Percentiles rank a stretch among this genome's conserved stretches.
Conservation (phyloP, 2,113 vertebrate genomes). For the Illadopsis cleaveri region DNA sequence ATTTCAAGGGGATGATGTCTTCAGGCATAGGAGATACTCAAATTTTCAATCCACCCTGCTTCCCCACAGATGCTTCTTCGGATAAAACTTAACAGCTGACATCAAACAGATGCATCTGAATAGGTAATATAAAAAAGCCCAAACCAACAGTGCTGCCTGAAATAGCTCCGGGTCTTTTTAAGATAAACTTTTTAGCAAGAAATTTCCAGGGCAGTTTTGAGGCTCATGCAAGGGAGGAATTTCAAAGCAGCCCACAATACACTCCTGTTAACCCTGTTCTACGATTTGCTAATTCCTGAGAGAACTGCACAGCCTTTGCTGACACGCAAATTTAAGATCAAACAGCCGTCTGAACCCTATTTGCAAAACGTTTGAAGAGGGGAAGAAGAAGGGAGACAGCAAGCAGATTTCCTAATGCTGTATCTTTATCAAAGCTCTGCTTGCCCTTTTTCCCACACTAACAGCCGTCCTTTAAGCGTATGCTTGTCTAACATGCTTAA, state of each 20-base stretch:
- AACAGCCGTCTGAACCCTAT: conserved; percentile 27
- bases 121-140: not conserved
- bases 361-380: conserved; percentile 66
- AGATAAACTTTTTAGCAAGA: conserved; percentile 25
- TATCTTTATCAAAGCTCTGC: conserved; percentile 56
- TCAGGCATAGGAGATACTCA: not conserved
- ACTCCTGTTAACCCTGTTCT: conserved; percentile 63
- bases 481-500: conserved; percentile 31
- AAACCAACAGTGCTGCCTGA: not conserved
- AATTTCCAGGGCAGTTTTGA: conserved; percentile 42
- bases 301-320: conserved; percentile 32
- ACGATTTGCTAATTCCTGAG: conserved; percentile 38
- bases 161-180: conserved; percentile 30
- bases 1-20: not conserved
- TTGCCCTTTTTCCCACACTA: conserved; percentile 47
- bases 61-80: not conserved
- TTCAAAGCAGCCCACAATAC: conserved; percentile 44
- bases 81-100: conserved; percentile 24
- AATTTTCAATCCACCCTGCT: not conserved
- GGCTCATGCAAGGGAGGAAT: conserved; percentile 31
- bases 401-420: conserved; percentile 42
- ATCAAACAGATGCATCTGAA: conserved; percentile 54
- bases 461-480: not conserved
- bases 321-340: conserved; percentile 61
- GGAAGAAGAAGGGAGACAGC: conserved; percentile 49